Evolutionary conservation across 2,888 invertebrate genomes (phyloP).

Genomic region (Andrena fulva): DNA sequence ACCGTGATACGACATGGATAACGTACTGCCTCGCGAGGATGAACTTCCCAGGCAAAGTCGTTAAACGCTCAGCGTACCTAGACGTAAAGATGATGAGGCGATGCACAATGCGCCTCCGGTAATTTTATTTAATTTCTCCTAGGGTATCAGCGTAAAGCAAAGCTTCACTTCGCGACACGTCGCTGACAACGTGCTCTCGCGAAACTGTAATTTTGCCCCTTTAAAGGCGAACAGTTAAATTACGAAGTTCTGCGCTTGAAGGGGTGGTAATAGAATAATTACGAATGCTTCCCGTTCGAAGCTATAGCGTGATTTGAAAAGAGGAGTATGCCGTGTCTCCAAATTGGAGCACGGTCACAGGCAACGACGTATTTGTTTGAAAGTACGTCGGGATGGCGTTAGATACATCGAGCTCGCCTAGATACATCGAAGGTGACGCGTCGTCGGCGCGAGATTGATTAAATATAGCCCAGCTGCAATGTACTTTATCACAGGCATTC

Average conservation of each 20-base stretch:
- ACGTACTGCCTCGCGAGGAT: constrained; percentile 7
- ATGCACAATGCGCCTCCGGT: not conserved
- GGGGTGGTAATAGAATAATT: not conserved
- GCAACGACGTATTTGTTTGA: not conserved
- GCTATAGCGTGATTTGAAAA: too few species aligned
- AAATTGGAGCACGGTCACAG: not conserved
- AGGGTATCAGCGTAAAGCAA: constrained; percentile 42
- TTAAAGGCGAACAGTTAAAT: not conserved
- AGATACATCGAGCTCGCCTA: not conserved
- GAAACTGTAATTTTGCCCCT: not conserved
- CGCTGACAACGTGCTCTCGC: not conserved
- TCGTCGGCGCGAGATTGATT: constrained; percentile 39
- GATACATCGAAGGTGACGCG: not conserved
- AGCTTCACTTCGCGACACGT: constrained; percentile 58
- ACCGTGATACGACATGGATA: constrained; percentile 7
- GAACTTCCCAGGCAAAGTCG: constrained; percentile 15
- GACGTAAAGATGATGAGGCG: constrained; percentile 1
- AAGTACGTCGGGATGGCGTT: too few species aligned
- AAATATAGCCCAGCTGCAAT: constrained; percentile 65
- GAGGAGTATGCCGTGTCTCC: too few species aligned
- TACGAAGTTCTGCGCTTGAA: not conserved
- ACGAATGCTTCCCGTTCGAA: too few species aligned
- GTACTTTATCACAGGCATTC: constrained; percentile 34
- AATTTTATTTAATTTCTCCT: constrained; percentile 1
- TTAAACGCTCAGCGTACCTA: not conserved